Evolutionary conservation across 2,113 vertebrate species (phyloP), one percentile per base, ranked within the genome.

Genomic region (Tupaia chinensis): DNA sequence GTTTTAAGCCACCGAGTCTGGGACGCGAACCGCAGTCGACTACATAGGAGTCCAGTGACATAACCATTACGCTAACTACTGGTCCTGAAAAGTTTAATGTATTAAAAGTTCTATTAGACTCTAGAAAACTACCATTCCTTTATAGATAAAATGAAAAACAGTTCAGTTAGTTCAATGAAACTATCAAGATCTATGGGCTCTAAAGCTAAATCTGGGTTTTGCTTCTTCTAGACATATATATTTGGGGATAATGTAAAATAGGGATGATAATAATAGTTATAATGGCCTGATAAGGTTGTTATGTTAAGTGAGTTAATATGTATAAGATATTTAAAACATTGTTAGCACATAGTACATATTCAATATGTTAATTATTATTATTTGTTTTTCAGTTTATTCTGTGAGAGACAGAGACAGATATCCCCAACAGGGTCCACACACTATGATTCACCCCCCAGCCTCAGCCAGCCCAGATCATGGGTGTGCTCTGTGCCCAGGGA

Each of bases 71-170:
- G 44, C 44, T 44, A 44, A 44, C 44, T 44, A 44, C 44, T 44
- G 44, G 44, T 44, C 44, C 44, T 5, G 44, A 76, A 91, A 76
- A 94, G 27, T 60, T 86, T 94, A 73, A 89, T 94, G 74, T 22
- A 82, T 82, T 82, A 25, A 78, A 82, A 89, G 10, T 85, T 32
- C 29, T 73, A 29, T 86, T 82, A 86, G 53, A 93, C 23, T 92
- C 58, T 54, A 92, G 84, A 91, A 94, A 94, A 82, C 25, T 81
- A 56, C 20, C 69, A 69, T 91, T 88, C 53, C 68, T 94, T 86
- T 87, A 44, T 12, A 88, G 84, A 17, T 25, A 80, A 94, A 83
- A 78, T 93, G 61, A 77, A 81, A 92, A 65, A 23, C 53, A 74
- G 72, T 27, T 91, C 27, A 95, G 9, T 87, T 92, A 76, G 10